These are phyloP conservation scores for Zootermopsis nevadensis DNA, from an alignment of 2,888 invertebrate species.

Conservation along the genomic window DNA sequence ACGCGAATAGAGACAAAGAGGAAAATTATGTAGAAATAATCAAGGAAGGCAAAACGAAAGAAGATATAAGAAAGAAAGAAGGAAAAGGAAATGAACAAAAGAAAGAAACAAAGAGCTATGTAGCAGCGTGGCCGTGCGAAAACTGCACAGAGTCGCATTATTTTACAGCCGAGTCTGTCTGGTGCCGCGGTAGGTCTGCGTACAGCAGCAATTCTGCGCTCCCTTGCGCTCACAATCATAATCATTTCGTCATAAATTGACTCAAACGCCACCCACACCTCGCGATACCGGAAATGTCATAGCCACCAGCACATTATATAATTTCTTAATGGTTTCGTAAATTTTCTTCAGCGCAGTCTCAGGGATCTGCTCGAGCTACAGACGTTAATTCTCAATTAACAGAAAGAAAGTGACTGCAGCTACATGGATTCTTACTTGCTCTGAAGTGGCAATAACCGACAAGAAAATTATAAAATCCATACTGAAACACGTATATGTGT, in stretches of 20 bases:
- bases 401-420: no score
- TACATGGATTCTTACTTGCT: no score
- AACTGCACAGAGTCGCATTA: not conserved
- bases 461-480: no score
- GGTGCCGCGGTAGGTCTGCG: not conserved
- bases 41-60: not conserved
- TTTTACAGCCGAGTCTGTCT: not conserved
- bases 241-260: constrained; percentile 10
- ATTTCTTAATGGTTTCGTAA: no score
- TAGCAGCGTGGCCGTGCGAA: not conserved
- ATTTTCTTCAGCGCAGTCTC: no score
- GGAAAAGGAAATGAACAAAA: not conserved
- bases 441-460: no score
- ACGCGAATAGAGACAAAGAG: not conserved
- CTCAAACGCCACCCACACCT: not conserved
- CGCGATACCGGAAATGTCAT: not conserved
- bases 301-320: not conserved
- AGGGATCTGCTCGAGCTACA: no score
- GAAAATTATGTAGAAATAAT: not conserved
- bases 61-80: not conserved
- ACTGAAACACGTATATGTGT: no score
- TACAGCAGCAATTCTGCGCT: not conserved
- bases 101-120: not conserved
- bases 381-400: no score
- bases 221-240: constrained; percentile 4